Evolutionary conservation across 1,140 invertebrate genomes (phyloP).

Genomic region (Schlechtendalia chinensis): DNA sequence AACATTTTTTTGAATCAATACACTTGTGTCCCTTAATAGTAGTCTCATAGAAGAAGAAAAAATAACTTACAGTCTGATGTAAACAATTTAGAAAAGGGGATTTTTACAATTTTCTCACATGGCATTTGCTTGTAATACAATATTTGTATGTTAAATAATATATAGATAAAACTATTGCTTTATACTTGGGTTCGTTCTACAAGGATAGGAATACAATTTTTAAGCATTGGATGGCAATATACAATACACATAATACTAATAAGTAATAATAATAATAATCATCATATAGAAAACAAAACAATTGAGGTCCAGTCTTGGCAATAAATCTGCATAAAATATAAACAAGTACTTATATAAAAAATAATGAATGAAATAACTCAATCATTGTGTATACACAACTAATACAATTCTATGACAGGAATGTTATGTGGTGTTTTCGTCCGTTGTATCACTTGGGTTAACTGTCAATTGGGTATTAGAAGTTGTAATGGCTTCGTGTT

Average conservation of each 20-base stretch:
- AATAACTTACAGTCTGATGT: slow-evolving; percentile 13
- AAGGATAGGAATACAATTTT: not conserved
- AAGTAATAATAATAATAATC: slow-evolving; percentile 37
- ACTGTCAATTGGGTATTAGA: slow-evolving; percentile 13
- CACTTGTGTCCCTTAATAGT: slow-evolving; percentile 10
- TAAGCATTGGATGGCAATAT: slow-evolving; percentile 44
- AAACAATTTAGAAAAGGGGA: too few relatives aligned
- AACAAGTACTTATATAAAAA: slow-evolving; percentile 41
- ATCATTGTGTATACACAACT: not conserved
- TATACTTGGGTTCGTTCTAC: slow-evolving; percentile 29
- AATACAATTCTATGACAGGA: slow-evolving; percentile 26
- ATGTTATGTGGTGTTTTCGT: slow-evolving; percentile 39
- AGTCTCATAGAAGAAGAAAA: slow-evolving; percentile 13
- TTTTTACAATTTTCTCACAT: not conserved
- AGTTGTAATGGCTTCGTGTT: slow-evolving; percentile 10
- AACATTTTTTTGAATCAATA: slow-evolving; percentile 15
- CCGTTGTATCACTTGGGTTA: slow-evolving; percentile 22
- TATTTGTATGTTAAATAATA: not conserved
- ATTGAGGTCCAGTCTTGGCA: slow-evolving; percentile 48
- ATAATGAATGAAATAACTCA: slow-evolving; percentile 15
- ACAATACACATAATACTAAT: slow-evolving; percentile 1
- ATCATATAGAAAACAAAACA: slow-evolving; percentile 47
- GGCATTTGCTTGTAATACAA: not conserved
- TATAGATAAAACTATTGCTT: slow-evolving; percentile 14
- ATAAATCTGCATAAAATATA: slow-evolving; percentile 44